phyloP scores from a whole-genome alignment of 2,797 vertebrate genomes.

The Malurus leucopterus region DNA sequence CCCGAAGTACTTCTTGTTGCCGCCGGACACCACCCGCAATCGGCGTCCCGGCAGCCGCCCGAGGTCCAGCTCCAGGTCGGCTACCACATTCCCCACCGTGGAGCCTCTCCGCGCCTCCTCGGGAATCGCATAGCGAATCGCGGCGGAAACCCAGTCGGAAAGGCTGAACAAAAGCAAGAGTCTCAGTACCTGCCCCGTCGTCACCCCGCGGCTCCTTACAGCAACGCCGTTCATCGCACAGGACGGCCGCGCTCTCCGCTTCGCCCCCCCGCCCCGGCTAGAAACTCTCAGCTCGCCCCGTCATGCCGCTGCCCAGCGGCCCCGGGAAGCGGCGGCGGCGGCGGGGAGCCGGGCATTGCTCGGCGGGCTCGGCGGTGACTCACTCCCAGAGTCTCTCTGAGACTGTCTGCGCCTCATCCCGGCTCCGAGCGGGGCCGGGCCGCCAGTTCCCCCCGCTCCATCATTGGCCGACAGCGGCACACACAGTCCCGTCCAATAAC shows the following conservation, averaged over 20 bases:
- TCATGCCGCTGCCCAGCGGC: slow-evolving; percentile 55
- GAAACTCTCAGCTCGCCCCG: slow-evolving; percentile 61
- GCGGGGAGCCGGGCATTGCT: slow-evolving; percentile 68
- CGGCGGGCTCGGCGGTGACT: slow-evolving; percentile 31
- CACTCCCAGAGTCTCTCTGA: slow-evolving; percentile 51
- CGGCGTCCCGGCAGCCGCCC: slow-evolving; percentile 70
- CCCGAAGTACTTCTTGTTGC: slow-evolving; percentile 77
- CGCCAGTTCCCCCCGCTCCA: slow-evolving; percentile 67
- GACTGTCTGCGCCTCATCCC: slow-evolving; percentile 64
- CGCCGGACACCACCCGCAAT: slow-evolving; percentile 75
- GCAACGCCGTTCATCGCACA: slow-evolving; percentile 71
- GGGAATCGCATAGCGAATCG: slow-evolving; percentile 82
- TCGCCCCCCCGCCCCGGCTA: slow-evolving; percentile 13
- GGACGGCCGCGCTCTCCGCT: slow-evolving; percentile 39
- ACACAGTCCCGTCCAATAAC: slow-evolving; percentile 77
- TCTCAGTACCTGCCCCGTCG: slow-evolving; percentile 76
- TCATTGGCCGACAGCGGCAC: slow-evolving; percentile 81
- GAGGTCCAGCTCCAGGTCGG: slow-evolving; percentile 78
- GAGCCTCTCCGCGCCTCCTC: slow-evolving; percentile 83
- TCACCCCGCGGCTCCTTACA: slow-evolving; percentile 70
- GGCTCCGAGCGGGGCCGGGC: slow-evolving; percentile 67
- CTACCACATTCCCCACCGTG: slow-evolving; percentile 79
- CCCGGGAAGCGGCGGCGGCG: slow-evolving; percentile 42
- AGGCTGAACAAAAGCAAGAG: slow-evolving; percentile 71
- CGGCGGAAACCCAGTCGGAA: slow-evolving; percentile 65